Evolutionary conservation across 2,888 invertebrate genomes (phyloP), one percentile per base, ranked within the genome.

Genomic region (Galeopsomyia nigrocyanea): DNA sequence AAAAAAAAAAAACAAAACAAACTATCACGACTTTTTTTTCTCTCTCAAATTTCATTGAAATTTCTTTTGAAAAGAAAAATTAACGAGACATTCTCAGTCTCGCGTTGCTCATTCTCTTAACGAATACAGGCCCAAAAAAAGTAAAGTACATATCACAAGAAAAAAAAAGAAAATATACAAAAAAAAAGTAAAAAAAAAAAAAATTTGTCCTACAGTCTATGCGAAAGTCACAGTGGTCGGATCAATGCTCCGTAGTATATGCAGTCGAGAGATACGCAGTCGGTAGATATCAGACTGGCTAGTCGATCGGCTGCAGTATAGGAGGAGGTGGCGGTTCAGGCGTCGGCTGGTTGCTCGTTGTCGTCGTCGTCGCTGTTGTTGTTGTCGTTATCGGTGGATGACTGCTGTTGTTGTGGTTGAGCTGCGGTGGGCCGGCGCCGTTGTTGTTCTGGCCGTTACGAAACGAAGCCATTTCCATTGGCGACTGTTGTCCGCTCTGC

Each of bases 391-490:
- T 51, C 47, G 17, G n/a, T n/a, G 22, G 22, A 22, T 58, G 60
- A 64, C 22, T 58, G 58, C 17, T 31, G 55, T 26, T 53, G 64
- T 31, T 14, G 39, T 39, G 39, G 39, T 39, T 39, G 10, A 39
- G 7, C 16, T 46, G 47, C 47, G 49, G 53, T 39, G 69, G 31
- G 64, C 79, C 77, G 80, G 79, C 79, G 80, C 82, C 83, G 79
- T 86, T 86, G 84, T 86, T 86, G 83, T 86, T 86, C 79, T 86
- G 86, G 57, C 86, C 86, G 80, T 86, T 86, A 68, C 85, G 82
- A 82, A 86, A 86, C 79, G 86, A 86, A 69, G 86, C 84, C 86
- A 86, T 86, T 83, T 86, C 86, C 85, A 86, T 85, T 76, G 85
- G 81, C 73, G 85, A 81, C 77, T 85, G 84, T 81, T 85, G 86